Evolutionary conservation across 2,113 vertebrate species (phyloP).

Genomic region (Gambusia affinis): DNA sequence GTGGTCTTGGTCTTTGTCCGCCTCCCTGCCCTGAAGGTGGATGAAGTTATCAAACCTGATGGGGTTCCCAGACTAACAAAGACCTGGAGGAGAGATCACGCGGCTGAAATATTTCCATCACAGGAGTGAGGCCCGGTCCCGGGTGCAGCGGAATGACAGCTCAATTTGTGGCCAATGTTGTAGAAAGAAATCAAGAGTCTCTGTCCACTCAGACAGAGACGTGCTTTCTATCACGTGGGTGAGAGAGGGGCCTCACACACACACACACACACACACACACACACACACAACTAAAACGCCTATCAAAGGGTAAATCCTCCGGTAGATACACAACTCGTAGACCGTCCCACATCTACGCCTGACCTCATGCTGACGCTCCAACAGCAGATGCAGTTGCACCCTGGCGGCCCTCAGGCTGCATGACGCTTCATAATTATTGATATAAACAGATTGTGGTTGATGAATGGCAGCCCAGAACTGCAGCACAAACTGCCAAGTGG

Average conservation of each 20-base stretch:
- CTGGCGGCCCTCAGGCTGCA: constrained; percentile 33
- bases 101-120: constrained; percentile 4
- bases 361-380: constrained; percentile 26
- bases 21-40: not conserved
- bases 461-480: constrained; percentile 60
- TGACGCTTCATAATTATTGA: constrained; percentile 73
- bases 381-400: constrained; percentile 67
- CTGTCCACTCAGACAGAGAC: constrained; percentile 8
- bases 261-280: constrained; percentile 1
- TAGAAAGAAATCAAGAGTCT: constrained; percentile 3
- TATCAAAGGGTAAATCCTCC: constrained; percentile 37
- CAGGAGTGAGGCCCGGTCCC: not conserved
- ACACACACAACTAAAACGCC: constrained; percentile 44
- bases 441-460: constrained; percentile 77
- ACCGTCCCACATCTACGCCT: constrained; percentile 21
- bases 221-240: not conserved
- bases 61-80: not conserved
- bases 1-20: not conserved
- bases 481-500: constrained; percentile 55
- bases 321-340: constrained; percentile 29
- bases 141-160: constrained; percentile 4
- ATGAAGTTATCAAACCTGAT: not conserved
- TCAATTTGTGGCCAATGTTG: constrained; percentile 23
- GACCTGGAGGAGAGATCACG: not conserved
- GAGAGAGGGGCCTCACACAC: too few relatives aligned